Evolutionary conservation across 2,797 vertebrate species (phyloP), one percentile per base, ranked within the genome.

Genomic region (Sebastes ruberrimus): DNA sequence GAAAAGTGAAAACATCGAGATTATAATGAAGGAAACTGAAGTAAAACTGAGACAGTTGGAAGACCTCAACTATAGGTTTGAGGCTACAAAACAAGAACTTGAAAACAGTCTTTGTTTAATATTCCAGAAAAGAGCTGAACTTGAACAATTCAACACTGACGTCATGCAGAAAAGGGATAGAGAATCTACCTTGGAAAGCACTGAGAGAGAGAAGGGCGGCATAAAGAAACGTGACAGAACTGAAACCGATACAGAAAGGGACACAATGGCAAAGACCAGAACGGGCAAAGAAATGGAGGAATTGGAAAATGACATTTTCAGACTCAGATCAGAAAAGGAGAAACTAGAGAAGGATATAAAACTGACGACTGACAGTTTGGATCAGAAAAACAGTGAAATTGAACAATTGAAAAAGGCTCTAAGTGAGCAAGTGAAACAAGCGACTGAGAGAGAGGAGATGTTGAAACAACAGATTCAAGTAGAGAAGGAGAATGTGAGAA

Each of bases 401-500:
- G 49, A 80, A 46, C 67, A 68, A 52, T 27, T 70, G 9, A 72
- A 74, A 13, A 30, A 27, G 5, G 2, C 11, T 57, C 18, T 62
- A 22, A 68, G n/a, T 66, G 80, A 88, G 25, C 53, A 88, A 30
- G 33, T 83, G 28, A 74, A 77, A 76, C 32, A 77, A 46, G 82
- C 63, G 9, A 84, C 7, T 20, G 75, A 87, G 16, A 77, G 20
- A 69, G 16, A 83, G 25, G 73, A 88, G 16, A 85, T 79, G 18
- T 33, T 84, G 6, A 87, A 86, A 79, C 33, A 75, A 52, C 28
- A 85, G 4, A 82, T 87, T 23, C 35, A 83, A 73, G 64, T 7
- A 11, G 85, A 89, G 65, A 61, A n/a, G 57, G 65, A 85, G 7
- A 86, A 86, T 22, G 69, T 80, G 11, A 82, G 66, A 79, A 57